phyloP scores from a whole-genome alignment of 2,113 vertebrate genomes.

The Oenanthe melanoleuca region DNA sequence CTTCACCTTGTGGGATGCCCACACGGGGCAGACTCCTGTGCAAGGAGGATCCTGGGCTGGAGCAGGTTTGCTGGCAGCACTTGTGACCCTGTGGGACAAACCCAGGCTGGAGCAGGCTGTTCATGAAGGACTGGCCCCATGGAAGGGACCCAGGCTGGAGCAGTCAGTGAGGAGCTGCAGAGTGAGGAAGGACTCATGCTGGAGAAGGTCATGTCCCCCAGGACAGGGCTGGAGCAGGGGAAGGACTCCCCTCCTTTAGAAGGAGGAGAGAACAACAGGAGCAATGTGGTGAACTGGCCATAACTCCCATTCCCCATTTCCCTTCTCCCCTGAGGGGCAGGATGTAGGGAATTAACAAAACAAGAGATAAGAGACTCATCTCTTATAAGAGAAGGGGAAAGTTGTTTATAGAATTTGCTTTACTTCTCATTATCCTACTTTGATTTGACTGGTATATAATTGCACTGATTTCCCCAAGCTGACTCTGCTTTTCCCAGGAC shows the following conservation, averaged over 20 bases:
- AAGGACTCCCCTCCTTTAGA: neutral
- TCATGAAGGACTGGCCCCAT: neutral
- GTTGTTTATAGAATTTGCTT: neutral
- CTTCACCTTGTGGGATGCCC: neutral
- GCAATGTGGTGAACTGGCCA: neutral
- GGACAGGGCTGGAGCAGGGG: neutral
- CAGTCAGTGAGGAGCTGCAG: neutral
- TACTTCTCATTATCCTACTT: neutral
- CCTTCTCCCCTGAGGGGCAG: too few species aligned
- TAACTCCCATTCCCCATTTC: neutral
- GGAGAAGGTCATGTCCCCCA: neutral
- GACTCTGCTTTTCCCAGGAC: neutral
- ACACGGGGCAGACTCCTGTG: neutral
- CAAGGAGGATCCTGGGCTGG: neutral
- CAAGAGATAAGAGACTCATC: too few species aligned
- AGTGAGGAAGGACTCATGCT: neutral
- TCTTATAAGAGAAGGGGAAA: rapidly evolving
- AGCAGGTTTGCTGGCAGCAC: neutral
- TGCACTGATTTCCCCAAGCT: neutral
- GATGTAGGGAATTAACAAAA: too few species aligned
- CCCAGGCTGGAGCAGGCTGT: too few species aligned
- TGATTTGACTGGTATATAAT: neutral
- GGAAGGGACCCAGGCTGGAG: neutral
- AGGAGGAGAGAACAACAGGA: neutral
- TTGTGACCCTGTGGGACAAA: neutral